Evolutionary conservation across 2,797 vertebrate genomes (phyloP), one percentile per base, ranked within the genome.

Genomic region (Micropoecilia bifurca): DNA sequence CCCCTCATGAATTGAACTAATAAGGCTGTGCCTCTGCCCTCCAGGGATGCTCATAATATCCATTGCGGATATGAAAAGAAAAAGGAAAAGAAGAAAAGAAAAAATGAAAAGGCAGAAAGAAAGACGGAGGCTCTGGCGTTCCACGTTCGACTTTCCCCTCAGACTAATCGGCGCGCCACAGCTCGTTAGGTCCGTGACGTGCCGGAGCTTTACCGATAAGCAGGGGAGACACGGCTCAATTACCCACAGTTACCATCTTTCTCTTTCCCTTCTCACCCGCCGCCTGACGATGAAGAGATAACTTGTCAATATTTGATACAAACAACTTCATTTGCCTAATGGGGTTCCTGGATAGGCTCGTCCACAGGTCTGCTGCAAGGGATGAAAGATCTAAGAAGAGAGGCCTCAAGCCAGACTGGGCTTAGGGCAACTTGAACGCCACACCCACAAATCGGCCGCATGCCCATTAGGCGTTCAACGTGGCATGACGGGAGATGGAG

Each of bases 111-210:
- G 36, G 63, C 72, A 84, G 84, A 87, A 89, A 88, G 84, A 88
- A 91, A 90, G 90, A 92, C 87, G 18, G 87, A 92, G 90, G 86
- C 93, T 91, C 82, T 93, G 89, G 91, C 89, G 93, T 95, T 95
- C 92, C 92, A 93, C 92, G 90, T 95, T 94, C 91, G 89, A 91
- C 91, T 92, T 93, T 95, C 93, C 93, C 93, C 92, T 93, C 91
- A 93, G 94, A 95, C 92, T 95, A 95, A 96, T 96, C 93, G 94
- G 88, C 89, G 88, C 92, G 92, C 91, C 92, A 94, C 93, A 95
- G 92, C 95, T 94, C 94, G 94, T 95, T 95, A 95, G 93, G 88
- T 93, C 93, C 91, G 91, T 95, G 94, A 95, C 92, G 92, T 92
- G 92, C 94, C 93, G 87, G 89, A 90, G 90, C 92, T 92, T 94